These are phyloP conservation scores for Cladorhizidae sp. DNA, from an alignment of 37 sponge, comb jelly and placozoan genomes.

Conservation along the genomic window DNA sequence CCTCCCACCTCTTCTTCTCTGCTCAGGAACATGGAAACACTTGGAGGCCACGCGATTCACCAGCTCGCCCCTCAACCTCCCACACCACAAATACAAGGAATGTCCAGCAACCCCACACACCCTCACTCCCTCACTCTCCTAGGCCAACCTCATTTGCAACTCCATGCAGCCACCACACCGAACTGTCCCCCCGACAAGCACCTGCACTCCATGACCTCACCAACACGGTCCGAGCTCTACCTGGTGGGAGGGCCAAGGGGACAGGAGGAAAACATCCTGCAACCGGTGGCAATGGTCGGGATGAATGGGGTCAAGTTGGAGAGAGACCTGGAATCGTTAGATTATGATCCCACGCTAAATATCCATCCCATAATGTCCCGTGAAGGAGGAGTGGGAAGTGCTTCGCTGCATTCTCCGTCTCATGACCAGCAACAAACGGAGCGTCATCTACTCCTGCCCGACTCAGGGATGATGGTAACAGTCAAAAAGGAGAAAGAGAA, in stretches of 20 bases:
- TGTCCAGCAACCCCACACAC: background rate
- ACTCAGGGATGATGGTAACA: background rate
- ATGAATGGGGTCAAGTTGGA: conserved; percentile 27
- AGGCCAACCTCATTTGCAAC: background rate
- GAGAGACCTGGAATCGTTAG: background rate
- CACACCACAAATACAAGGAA: background rate
- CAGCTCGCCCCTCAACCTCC: background rate
- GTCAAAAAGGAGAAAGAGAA: conserved; percentile 53
- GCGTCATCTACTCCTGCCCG: background rate
- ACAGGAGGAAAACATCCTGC: background rate
- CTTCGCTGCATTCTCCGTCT: background rate
- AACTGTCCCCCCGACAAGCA: background rate
- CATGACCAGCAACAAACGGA: background rate
- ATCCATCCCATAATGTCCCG: background rate
- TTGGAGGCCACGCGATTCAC: background rate
- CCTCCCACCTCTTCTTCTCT: background rate
- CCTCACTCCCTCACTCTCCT: background rate
- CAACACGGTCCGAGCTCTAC: background rate
- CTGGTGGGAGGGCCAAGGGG: background rate
- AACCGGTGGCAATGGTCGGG: background rate
- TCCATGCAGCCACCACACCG: conserved; percentile 9
- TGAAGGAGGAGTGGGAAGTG: background rate
- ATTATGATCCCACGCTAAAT: background rate
- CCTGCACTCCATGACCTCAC: background rate
- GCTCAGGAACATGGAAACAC: background rate